phyloP scores from a whole-genome alignment of 2,797 vertebrate genomes.

The Acipenser ruthenus region DNA sequence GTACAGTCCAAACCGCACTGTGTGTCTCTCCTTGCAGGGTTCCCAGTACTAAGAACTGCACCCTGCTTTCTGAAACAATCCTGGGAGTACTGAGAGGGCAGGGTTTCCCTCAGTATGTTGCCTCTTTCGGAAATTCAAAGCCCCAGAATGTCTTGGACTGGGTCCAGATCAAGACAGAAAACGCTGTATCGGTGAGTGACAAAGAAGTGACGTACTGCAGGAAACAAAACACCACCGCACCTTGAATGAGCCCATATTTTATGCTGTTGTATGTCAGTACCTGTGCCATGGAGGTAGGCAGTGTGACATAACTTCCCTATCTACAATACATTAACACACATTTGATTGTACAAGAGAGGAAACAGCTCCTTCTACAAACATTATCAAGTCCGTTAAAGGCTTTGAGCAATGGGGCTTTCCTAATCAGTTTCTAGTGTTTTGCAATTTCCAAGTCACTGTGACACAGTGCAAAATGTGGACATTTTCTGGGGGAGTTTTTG shows the following conservation, averaged over 20 bases:
- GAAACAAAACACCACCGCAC: neutral
- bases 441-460: neutral
- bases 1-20: neutral
- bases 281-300: neutral
- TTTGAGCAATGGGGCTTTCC: too few species aligned
- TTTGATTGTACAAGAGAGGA: too few species aligned
- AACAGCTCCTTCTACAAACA: too few species aligned
- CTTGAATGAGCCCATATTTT: neutral
- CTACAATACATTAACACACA: too few species aligned
- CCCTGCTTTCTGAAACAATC: slow-evolving; percentile 51
- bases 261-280: neutral
- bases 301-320: too few species aligned
- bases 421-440: neutral
- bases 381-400: too few species aligned
- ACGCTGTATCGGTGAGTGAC: slow-evolving; percentile 39
- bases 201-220: too few species aligned
- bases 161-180: slow-evolving; percentile 61
- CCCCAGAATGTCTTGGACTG: slow-evolving; percentile 69
- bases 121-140: slow-evolving; percentile 79
- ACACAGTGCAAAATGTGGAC: neutral
- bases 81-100: slow-evolving; percentile 68
- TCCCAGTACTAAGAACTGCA: slow-evolving; percentile 57
- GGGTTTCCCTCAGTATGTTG: slow-evolving; percentile 65
- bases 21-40: slow-evolving; percentile 44
- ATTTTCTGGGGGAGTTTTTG: too few species aligned